A percentile compares a stretch with the other conserved stretches of the same genome.
These are phyloP conservation scores for Conger conger DNA, from an alignment of 2,113 vertebrate genomes.

Conservation along the genomic window DNA sequence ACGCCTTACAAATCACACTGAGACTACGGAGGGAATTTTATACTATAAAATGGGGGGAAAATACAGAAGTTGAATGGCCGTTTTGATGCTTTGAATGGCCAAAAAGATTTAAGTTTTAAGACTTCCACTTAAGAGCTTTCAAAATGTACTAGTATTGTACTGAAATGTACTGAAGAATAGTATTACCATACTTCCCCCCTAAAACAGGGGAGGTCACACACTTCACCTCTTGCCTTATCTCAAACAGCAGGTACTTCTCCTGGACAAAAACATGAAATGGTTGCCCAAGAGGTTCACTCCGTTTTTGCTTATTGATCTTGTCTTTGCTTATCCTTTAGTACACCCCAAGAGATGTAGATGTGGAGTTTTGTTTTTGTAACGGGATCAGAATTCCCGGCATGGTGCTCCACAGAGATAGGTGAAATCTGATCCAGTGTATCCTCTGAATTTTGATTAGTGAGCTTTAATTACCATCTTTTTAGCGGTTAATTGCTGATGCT, in stretches of 20 bases:
- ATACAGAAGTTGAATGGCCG: neutral
- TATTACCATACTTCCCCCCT: no score
- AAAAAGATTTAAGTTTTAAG: neutral
- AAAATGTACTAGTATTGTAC: no score
- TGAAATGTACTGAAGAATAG: no score
- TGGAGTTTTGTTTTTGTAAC: neutral
- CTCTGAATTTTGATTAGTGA: neutral
- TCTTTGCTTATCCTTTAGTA: neutral
- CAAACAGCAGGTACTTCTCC: neutral
- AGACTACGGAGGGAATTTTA: neutral
- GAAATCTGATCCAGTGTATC: neutral
- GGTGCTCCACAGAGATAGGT: neutral
- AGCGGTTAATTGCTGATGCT: neutral
- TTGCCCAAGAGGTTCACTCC: neutral
- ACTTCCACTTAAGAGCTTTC: no score
- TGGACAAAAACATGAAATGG: neutral
- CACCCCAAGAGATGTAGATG: neutral
- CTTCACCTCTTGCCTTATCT: neutral
- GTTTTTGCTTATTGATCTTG: neutral
- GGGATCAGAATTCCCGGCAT: neutral
- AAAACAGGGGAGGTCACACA: neutral
- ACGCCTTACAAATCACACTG: neutral
- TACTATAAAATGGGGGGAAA: neutral
- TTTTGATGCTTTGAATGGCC: neutral
- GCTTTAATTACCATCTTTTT: neutral